Evolutionary conservation across 1,140 invertebrate genomes (phyloP).

Genomic region (Aphis gossypii): DNA sequence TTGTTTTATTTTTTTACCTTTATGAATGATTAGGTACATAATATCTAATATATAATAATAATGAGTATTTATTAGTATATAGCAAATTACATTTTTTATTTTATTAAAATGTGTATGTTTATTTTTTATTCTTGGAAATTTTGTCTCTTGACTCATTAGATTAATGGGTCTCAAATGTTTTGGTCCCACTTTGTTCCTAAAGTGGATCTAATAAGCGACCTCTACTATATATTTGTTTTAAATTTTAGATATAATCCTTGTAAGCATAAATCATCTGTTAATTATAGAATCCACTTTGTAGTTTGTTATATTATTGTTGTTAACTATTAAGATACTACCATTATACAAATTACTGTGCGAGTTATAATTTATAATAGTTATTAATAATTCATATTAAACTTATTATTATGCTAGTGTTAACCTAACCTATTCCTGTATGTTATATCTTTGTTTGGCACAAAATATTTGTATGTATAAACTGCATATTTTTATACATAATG

Average conservation of each 20-base stretch:
- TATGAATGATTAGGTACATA: neutral
- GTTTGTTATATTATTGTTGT: neutral
- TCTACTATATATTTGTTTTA: neutral
- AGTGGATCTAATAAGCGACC: neutral
- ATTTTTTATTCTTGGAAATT: neutral
- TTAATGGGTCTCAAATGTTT: neutral
- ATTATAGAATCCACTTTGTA: neutral
- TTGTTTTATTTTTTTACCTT: neutral
- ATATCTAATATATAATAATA: neutral
- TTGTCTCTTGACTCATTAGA: neutral
- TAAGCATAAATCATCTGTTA: neutral
- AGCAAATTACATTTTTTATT: neutral
- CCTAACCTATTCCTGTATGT: neutral
- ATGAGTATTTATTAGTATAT: neutral
- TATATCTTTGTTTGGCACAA: neutral
- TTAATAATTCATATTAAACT: neutral
- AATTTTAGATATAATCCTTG: neutral
- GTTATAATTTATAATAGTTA: constrained; percentile 2
- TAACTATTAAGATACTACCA: neutral
- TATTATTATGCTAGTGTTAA: neutral
- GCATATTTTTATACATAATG: neutral
- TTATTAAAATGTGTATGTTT: neutral
- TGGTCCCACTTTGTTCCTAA: neutral
- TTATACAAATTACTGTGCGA: neutral
- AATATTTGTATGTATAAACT: neutral